Evolutionary conservation across 1,140 invertebrate species (phyloP).

Genomic region (Augochlora pura): DNA sequence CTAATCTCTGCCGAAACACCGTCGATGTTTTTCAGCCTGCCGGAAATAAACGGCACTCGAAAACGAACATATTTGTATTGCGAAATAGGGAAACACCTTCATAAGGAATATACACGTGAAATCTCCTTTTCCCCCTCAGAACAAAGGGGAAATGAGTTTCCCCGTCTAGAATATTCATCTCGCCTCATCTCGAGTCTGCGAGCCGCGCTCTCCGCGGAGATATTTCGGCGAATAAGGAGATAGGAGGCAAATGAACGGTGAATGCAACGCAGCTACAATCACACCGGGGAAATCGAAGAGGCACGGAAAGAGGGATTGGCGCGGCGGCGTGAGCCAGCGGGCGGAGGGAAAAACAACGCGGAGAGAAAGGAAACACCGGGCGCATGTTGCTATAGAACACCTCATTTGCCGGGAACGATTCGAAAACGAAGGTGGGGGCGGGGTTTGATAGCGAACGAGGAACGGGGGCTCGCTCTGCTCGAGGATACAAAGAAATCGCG

Average conservation of each 20-base stretch:
- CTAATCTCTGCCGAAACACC: not conserved
- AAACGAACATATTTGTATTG: not conserved
- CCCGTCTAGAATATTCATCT: constrained; percentile 55
- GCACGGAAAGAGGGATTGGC: not conserved
- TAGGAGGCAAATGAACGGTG: constrained; percentile 51
- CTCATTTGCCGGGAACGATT: constrained; percentile 44
- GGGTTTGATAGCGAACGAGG: constrained; percentile 46
- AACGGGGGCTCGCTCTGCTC: constrained; percentile 25
- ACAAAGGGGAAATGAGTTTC: constrained; percentile 39
- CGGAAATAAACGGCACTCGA: not conserved
- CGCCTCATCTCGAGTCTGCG: constrained; percentile 10
- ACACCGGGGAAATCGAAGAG: constrained; percentile 48
- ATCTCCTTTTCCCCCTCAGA: not conserved
- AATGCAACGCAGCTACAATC: constrained; percentile 46
- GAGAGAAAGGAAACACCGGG: constrained; percentile 25
- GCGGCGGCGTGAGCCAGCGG: not conserved
- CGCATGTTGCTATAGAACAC: constrained; percentile 6
- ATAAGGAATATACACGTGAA: constrained; percentile 6
- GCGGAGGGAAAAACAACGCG: constrained; percentile 20
- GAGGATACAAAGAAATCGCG: not conserved
- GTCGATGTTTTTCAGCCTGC: not conserved
- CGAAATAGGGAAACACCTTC: constrained; percentile 5
- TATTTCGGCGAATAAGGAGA: constrained; percentile 56
- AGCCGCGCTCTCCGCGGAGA: constrained; percentile 36
- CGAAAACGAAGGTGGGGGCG: constrained; percentile 24